Evolutionary conservation across 2,113 vertebrate species (phyloP).

Genomic region (Cavia porcellus): DNA sequence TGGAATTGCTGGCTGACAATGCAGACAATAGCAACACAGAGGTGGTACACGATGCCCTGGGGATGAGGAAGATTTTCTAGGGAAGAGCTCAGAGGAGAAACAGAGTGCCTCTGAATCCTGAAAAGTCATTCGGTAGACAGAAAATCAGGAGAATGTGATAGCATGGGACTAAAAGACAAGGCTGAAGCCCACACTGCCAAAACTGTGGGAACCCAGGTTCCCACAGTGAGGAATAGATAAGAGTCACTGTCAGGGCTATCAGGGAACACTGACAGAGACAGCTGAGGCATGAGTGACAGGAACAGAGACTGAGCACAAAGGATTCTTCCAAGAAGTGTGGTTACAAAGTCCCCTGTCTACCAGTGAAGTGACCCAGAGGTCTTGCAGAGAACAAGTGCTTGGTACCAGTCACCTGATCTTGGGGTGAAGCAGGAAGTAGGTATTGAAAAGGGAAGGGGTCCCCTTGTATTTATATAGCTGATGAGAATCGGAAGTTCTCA

Average conservation of each 20-base stretch:
- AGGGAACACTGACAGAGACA: background rate
- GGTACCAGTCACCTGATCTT: accelerated
- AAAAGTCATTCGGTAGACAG: background rate
- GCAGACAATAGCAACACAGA: background rate
- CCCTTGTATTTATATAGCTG: accelerated
- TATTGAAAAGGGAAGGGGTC: background rate
- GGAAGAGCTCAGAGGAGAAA: background rate
- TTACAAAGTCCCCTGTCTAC: too few relatives aligned
- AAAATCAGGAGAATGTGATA: background rate
- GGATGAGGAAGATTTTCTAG: background rate
- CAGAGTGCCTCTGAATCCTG: background rate
- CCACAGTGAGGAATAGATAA: accelerated
- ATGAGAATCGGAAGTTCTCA: background rate
- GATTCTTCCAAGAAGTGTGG: background rate
- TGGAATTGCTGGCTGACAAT: background rate
- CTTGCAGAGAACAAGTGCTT: background rate
- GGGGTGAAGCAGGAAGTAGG: background rate
- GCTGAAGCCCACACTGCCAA: background rate
- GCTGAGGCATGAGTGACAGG: background rate
- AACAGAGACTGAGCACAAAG: background rate
- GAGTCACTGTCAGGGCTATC: accelerated
- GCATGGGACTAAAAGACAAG: background rate
- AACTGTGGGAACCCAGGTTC: background rate
- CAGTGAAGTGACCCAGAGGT: background rate
- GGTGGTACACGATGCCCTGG: background rate